Conservation (phyloP, 2,888 invertebrate genomes). For the Acronicta aceris region DNA sequence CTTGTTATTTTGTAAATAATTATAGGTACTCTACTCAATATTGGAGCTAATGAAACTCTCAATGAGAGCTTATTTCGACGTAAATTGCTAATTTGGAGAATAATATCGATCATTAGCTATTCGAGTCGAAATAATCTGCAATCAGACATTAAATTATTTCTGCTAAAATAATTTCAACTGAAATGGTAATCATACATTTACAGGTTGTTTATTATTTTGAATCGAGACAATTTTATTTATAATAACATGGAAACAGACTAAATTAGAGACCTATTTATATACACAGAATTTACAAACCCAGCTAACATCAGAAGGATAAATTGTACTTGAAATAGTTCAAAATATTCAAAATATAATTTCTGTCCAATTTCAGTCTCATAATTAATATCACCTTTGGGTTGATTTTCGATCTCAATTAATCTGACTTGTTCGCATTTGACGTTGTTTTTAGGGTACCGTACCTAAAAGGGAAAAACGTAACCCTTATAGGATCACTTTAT, state of each 20-base stretch:
- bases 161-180: constrained; percentile 24
- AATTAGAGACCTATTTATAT: neutral
- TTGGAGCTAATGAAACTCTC: neutral
- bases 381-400: no score
- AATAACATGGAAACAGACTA: constrained; percentile 18
- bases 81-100: constrained; percentile 1
- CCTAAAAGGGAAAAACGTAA: no score
- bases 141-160: constrained; percentile 30
- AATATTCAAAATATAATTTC: no score
- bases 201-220: constrained; percentile 15
- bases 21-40: neutral
- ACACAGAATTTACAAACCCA: neutral
- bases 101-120: constrained; percentile 1
- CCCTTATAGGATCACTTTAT: no score
- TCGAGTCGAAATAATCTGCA: constrained; percentile 6
- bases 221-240: constrained; percentile 5
- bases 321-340: no score
- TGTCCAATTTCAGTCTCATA: no score
- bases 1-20: neutral
- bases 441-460: no score
- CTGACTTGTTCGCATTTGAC: no score
- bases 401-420: no score
- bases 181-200: constrained; percentile 29
- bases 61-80: constrained; percentile 1
- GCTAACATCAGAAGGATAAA: no score